These are phyloP conservation scores for Calycopis cecrops DNA, from an alignment of 1,140 invertebrate genomes.

Conservation along the genomic window DNA sequence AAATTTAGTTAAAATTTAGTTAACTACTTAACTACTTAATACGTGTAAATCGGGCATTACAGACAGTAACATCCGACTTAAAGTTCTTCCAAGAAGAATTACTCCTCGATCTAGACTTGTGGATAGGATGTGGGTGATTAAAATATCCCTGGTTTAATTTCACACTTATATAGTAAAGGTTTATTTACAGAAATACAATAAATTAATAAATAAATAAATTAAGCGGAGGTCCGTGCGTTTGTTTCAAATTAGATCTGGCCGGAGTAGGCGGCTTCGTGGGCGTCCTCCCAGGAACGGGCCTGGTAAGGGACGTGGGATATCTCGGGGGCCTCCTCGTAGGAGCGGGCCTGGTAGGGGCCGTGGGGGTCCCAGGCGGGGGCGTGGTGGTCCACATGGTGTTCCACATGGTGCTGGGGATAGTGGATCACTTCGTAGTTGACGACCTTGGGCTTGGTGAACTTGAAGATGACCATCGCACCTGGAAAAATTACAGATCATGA, in stretches of 20 bases:
- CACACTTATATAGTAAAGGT: constrained; percentile 58
- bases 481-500: constrained; percentile 23
- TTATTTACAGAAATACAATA: constrained; percentile 67
- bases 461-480: constrained; percentile 89
- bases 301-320: constrained; percentile 78
- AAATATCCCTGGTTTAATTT: constrained; percentile 46
- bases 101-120: too few species aligned
- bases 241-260: constrained; percentile 71
- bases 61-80: too few species aligned
- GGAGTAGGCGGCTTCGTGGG: constrained; percentile 81
- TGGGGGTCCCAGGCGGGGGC: constrained; percentile 73
- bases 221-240: constrained; percentile 59
- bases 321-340: constrained; percentile 65
- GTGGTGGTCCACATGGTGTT: constrained; percentile 77
- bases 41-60: too few species aligned
- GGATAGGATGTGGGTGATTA: constrained; percentile 6
- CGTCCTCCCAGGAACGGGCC: constrained; percentile 72
- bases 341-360: constrained; percentile 76
- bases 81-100: too few species aligned
- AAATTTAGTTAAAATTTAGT: too few species aligned
- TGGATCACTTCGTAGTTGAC: constrained; percentile 90
- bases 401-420: constrained; percentile 86
- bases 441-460: constrained; percentile 88
- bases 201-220: constrained; percentile 71
- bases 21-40: too few species aligned